Evolutionary conservation across 2,888 invertebrate species (phyloP), one percentile per base, ranked within the genome.

Genomic region (Luperina nickerlii): DNA sequence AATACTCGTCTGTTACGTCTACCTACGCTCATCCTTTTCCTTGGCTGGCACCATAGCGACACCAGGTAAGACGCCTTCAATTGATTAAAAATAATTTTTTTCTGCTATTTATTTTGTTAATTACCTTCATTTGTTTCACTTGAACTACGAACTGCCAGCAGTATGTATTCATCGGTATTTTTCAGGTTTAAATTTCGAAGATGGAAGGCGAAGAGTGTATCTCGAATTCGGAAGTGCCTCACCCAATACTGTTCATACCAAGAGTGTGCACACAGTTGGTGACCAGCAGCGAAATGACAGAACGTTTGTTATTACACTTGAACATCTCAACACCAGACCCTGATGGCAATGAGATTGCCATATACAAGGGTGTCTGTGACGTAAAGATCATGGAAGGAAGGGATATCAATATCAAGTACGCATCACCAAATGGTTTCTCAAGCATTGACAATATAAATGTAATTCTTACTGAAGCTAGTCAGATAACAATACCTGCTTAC

Each of bases 351-450:
- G 89, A 93, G 20, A 92, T 90, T 57, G 89, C 89, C 20, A 92
- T 96, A 72, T 96, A 96, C 86, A 91, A 90, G 5, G 96, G 96
- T 3, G 93, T 93, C 68, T 96, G 96, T 73, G 95, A 95, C 27
- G 91, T 96, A 0, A 96, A 96, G 81, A 82, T 96, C 0, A 90
- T 95, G 63, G 95, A 95, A 27, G 91, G 89, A 32, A 93, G 90
- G 66, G 92, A 94, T 74, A 90, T 75, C 78, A 91, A 82, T 81
- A 88, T 89, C 18, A 85, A 74, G 13, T 89, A 83, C 0, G 72
- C 75, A 57, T 70, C 83, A 66, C 81, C 88, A 65, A 78, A 87
- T 63, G 78, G 62, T 77, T 48, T 74, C 9, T 74, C 84, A 15
- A 82, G 81, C 48, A 74, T 87, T 63, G 91, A 91, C 27, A 89